Percentiles rank a stretch among this genome's conserved stretches.
These are phyloP conservation scores for Polydrusus pterygomalis DNA, from an alignment of 2,888 invertebrate genomes.

Conservation along the genomic window DNA sequence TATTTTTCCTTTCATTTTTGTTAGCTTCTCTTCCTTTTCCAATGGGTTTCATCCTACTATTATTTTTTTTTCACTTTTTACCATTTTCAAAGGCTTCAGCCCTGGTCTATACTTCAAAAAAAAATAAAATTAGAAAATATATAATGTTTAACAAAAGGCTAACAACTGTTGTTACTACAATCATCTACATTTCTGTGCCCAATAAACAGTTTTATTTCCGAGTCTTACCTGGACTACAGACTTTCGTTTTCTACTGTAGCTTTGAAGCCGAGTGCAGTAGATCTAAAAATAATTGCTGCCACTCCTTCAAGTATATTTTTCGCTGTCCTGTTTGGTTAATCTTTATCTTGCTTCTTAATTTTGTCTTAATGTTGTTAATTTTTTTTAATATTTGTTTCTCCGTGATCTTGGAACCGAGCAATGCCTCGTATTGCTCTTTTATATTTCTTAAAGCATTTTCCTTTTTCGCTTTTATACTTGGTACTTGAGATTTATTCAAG, in stretches of 20 bases:
- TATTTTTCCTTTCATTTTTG: too few species aligned
- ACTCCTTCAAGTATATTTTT: not conserved
- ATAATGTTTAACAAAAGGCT: too few species aligned
- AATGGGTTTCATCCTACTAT: too few species aligned
- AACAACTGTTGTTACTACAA: too few species aligned
- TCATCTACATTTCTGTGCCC: too few species aligned
- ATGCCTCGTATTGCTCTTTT: not conserved
- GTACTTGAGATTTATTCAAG: not conserved
- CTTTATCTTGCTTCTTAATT: not conserved
- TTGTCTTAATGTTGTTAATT: not conserved
- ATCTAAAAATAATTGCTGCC: not conserved
- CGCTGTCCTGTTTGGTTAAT: not conserved
- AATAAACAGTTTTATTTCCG: too few species aligned
- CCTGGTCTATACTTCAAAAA: too few species aligned
- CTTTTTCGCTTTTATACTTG: not conserved
- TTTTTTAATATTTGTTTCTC: constrained; percentile 1
- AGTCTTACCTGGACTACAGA: too few species aligned
- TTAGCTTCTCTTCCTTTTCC: too few species aligned
- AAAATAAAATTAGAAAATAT: too few species aligned
- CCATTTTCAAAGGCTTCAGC: too few species aligned
- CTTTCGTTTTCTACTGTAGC: not conserved
- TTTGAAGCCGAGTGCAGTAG: not conserved
- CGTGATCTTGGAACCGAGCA: not conserved
- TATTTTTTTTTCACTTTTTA: too few species aligned
- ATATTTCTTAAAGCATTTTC: not conserved